Evolutionary conservation across 1,140 invertebrate genomes (phyloP).

Genomic region (Drosophila pseudoobscura): DNA sequence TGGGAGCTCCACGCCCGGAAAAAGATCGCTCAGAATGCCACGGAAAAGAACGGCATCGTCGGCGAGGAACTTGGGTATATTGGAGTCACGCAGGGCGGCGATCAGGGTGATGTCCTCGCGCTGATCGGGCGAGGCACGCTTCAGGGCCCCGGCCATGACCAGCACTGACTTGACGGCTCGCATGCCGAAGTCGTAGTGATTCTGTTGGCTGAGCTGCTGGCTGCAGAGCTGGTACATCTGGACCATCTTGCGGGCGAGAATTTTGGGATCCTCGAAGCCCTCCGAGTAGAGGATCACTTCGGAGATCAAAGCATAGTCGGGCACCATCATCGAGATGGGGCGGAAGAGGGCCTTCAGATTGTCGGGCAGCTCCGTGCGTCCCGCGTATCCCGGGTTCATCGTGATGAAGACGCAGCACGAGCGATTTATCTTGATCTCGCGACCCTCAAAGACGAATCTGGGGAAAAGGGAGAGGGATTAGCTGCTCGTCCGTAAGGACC

Average conservation of each 20-base stretch:
- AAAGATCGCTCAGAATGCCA: slow-evolving; percentile 95
- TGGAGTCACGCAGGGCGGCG: slow-evolving; percentile 94
- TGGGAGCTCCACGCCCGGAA: slow-evolving; percentile 92
- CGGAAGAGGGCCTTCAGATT: slow-evolving; percentile 94
- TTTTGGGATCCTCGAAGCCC: slow-evolving; percentile 94
- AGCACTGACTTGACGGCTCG: slow-evolving; percentile 89
- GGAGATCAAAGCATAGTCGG: slow-evolving; percentile 95
- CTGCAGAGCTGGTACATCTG: slow-evolving; percentile 96
- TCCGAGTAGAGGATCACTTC: slow-evolving; percentile 96
- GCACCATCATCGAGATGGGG: slow-evolving; percentile 96
- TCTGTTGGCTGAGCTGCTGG: slow-evolving; percentile 95
- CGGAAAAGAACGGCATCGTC: slow-evolving; percentile 93
- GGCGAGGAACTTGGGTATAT: slow-evolving; percentile 95
- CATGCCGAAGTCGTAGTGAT: slow-evolving; percentile 97
- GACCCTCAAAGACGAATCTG: slow-evolving; percentile 94
- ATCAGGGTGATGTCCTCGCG: slow-evolving; percentile 91
- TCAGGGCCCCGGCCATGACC: slow-evolving; percentile 94
- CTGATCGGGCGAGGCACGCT: slow-evolving; percentile 92
- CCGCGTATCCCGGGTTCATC: slow-evolving; percentile 95
- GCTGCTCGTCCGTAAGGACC: too few species aligned
- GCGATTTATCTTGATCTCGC: slow-evolving; percentile 92
- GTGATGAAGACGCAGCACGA: slow-evolving; percentile 96
- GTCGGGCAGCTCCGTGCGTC: slow-evolving; percentile 92
- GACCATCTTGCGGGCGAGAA: slow-evolving; percentile 94
- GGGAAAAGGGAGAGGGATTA: slow-evolving; percentile 28